Percentiles rank a stretch among this genome's conserved stretches.
Evolutionary conservation across 2,888 invertebrate species (phyloP).

Genomic region (Drosophila kambysellisi): DNA sequence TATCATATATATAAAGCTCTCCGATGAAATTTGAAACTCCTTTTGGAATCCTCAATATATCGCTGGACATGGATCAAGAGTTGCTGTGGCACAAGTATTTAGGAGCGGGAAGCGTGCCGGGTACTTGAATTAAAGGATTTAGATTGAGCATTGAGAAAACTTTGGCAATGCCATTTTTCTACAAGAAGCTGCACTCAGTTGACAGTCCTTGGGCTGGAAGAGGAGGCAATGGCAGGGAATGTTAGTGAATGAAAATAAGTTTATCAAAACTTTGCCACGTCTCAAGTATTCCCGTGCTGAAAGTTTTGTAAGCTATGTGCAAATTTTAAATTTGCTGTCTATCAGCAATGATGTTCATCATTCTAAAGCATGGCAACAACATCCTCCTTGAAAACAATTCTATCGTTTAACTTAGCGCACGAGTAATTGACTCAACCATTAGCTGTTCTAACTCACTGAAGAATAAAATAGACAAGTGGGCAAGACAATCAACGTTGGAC

Average conservation of each 20-base stretch:
- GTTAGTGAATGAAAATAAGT: slow-evolving; percentile 32
- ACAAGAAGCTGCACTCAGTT: slow-evolving; percentile 33
- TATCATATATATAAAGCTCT: too few species aligned
- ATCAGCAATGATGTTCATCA: slow-evolving; percentile 13
- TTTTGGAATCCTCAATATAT: slow-evolving; percentile 11
- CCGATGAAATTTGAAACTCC: background rate
- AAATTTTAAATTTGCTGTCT: slow-evolving; percentile 26
- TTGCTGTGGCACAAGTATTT: background rate
- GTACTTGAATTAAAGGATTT: slow-evolving; percentile 12
- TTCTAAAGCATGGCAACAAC: slow-evolving; percentile 4
- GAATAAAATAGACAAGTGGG: too few species aligned
- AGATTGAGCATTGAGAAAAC: slow-evolving; percentile 2
- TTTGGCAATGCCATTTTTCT: slow-evolving; percentile 5
- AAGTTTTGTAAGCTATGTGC: slow-evolving; percentile 27
- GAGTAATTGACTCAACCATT: too few species aligned
- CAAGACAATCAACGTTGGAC: too few species aligned
- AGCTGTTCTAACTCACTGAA: too few species aligned
- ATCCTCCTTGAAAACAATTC: too few species aligned
- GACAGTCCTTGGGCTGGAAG: background rate
- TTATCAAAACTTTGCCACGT: slow-evolving; percentile 13
- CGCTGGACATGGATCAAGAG: background rate
- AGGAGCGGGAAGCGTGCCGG: slow-evolving; percentile 12
- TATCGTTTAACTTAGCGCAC: too few species aligned
- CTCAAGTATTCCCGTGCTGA: slow-evolving; percentile 14
- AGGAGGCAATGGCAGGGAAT: background rate